Percentiles rank a stretch among this genome's conserved stretches.
phyloP scores from a whole-genome alignment of 2,113 vertebrate species.

The Nanorana parkeri region DNA sequence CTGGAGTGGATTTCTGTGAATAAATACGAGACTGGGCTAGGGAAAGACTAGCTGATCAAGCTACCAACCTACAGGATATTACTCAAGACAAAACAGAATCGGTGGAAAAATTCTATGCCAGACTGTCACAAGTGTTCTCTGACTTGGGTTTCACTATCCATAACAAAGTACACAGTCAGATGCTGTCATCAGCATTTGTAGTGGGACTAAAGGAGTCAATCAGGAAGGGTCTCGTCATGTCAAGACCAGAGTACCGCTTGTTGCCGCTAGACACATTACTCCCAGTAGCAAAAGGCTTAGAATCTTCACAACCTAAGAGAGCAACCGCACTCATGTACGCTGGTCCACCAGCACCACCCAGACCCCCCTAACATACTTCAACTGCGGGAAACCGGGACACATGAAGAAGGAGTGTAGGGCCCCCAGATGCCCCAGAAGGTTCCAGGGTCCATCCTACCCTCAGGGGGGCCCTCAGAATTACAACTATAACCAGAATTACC shows the following conservation, averaged over 20 bases:
- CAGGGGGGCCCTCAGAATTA: too few species aligned
- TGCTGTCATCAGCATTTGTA: constrained; percentile 2
- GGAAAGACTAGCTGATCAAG: neutral
- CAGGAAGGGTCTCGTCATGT: neutral
- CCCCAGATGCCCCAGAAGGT: too few species aligned
- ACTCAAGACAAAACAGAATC: neutral
- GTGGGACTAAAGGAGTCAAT: neutral
- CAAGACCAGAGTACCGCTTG: neutral
- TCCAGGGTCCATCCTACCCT: too few species aligned
- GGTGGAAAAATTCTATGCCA: neutral
- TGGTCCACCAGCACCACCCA: too few species aligned
- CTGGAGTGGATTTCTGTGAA: neutral
- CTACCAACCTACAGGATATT: neutral
- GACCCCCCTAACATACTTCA: too few species aligned
- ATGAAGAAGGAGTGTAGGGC: too few species aligned
- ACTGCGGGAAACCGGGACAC: too few species aligned
- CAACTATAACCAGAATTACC: too few species aligned
- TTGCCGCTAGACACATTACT: neutral
- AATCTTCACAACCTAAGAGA: neutral
- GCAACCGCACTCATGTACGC: neutral
- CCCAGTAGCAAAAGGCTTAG: neutral
- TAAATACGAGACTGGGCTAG: neutral
- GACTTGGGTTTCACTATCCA: neutral
- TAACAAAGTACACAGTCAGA: neutral
- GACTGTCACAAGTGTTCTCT: neutral